These are phyloP conservation scores for Chelonoidis abingdonii DNA, from an alignment of 2,113 vertebrate species.

Conservation along the genomic window DNA sequence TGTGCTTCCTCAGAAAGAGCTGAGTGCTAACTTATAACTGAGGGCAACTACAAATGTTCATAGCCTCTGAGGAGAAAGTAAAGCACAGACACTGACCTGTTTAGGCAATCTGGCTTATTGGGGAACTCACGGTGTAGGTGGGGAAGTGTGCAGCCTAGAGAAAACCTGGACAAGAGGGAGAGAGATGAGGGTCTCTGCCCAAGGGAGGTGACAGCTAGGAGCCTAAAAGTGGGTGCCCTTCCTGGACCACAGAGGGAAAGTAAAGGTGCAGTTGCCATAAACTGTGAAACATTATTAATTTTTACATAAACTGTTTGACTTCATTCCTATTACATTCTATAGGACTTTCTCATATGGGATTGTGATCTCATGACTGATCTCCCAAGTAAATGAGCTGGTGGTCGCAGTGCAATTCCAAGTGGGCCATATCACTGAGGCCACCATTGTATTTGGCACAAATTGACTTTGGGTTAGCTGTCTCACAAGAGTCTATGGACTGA, in stretches of 20 bases:
- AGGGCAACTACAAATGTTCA: background rate
- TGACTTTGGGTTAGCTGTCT: background rate
- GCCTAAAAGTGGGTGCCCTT: background rate
- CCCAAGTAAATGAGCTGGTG: background rate
- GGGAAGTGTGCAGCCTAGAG: background rate
- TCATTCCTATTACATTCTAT: background rate
- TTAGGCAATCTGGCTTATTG: background rate
- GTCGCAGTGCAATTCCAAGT: background rate
- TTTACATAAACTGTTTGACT: background rate
- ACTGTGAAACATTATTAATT: background rate
- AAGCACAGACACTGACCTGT: background rate
- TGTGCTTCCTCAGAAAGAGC: background rate
- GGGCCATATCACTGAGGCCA: background rate
- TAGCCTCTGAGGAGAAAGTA: background rate
- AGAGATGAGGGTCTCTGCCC: background rate
- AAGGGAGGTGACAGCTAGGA: background rate
- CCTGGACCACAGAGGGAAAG: background rate
- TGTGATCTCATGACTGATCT: background rate
- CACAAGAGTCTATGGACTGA: background rate
- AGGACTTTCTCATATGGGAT: background rate
- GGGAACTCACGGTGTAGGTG: background rate
- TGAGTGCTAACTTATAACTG: background rate
- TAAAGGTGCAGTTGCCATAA: background rate
- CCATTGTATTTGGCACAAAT: background rate
- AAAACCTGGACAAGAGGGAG: background rate